phyloP scores from a whole-genome alignment of 2,113 vertebrate species.

The Maccullochella peelii region DNA sequence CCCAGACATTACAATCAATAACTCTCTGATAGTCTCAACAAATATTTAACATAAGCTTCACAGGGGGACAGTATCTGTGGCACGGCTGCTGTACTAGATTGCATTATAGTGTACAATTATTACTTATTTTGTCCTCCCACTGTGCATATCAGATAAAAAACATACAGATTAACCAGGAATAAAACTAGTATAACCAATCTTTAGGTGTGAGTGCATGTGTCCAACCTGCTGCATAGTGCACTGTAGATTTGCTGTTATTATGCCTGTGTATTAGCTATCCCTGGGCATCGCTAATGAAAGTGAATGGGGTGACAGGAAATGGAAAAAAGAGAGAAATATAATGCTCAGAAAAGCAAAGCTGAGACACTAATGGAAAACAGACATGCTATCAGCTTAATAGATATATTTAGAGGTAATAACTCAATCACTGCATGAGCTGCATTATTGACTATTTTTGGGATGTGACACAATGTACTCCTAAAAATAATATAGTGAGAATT shows the following conservation, averaged over 20 bases:
- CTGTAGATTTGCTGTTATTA: neutral
- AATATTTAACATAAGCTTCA: neutral
- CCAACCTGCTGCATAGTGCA: neutral
- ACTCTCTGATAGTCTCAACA: neutral
- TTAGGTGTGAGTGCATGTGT: neutral
- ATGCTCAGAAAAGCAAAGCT: constrained; percentile 15
- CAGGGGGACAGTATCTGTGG: neutral
- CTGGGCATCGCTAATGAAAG: neutral
- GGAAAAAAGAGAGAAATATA: neutral
- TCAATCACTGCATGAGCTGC: constrained; percentile 61
- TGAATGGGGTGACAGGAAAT: neutral
- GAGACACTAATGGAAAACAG: constrained; percentile 25
- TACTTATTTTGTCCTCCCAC: neutral
- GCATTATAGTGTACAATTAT: neutral
- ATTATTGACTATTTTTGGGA: constrained; percentile 74
- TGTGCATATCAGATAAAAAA: neutral
- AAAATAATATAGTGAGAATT: constrained; percentile 71
- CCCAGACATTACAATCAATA: no score
- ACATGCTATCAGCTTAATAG: constrained; percentile 44
- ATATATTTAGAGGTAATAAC: constrained; percentile 75
- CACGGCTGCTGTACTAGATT: neutral
- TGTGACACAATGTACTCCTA: constrained; percentile 69
- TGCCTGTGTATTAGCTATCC: neutral
- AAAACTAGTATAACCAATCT: neutral
- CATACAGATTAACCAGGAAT: neutral